Percentiles rank a stretch among this genome's conserved stretches.
Conservation (phyloP, 2,888 invertebrate genomes). For the Cyclophora albipunctata region DNA sequence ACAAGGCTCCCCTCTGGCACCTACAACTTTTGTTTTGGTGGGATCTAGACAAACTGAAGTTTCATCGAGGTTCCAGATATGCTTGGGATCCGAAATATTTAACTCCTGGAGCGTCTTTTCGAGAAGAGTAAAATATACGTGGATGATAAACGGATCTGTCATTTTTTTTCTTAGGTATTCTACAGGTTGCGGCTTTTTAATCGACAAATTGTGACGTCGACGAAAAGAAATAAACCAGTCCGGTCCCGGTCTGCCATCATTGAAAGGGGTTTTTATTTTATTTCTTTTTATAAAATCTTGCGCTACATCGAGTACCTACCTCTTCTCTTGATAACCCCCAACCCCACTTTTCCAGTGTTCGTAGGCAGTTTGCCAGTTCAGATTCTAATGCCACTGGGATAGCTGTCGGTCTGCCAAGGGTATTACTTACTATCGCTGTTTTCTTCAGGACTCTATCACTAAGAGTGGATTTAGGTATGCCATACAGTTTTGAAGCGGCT, state of each 20-base stretch:
- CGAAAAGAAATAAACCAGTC: slow-evolving; percentile 20
- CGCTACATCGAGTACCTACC: slow-evolving; percentile 12
- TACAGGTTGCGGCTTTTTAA: slow-evolving; percentile 23
- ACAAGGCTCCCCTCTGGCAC: slow-evolving; percentile 1
- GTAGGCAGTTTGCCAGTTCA: slow-evolving; percentile 7
- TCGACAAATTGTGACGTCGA: slow-evolving; percentile 15
- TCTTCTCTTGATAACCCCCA: slow-evolving; percentile 14
- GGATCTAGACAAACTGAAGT: slow-evolving; percentile 19
- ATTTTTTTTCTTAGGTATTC: slow-evolving; percentile 12
- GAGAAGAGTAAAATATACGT: slow-evolving; percentile 10
- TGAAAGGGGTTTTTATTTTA: background rate
- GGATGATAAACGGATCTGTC: slow-evolving; percentile 13
- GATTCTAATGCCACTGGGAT: slow-evolving; percentile 11
- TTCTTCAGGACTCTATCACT: background rate
- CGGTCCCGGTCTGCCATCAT: slow-evolving; percentile 5
- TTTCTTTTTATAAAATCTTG: slow-evolving; percentile 9
- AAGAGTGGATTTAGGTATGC: background rate
- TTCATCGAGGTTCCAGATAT: slow-evolving; percentile 22
- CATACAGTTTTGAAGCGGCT: background rate
- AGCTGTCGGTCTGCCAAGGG: slow-evolving; percentile 12
- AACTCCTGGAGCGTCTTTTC: background rate
- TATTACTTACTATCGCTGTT: background rate
- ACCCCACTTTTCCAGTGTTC: slow-evolving; percentile 15
- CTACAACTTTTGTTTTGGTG: slow-evolving; percentile 23
- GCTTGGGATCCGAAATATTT: background rate